Evolutionary conservation across 2,113 vertebrate species (phyloP).

Genomic region (Saguinus midas): DNA sequence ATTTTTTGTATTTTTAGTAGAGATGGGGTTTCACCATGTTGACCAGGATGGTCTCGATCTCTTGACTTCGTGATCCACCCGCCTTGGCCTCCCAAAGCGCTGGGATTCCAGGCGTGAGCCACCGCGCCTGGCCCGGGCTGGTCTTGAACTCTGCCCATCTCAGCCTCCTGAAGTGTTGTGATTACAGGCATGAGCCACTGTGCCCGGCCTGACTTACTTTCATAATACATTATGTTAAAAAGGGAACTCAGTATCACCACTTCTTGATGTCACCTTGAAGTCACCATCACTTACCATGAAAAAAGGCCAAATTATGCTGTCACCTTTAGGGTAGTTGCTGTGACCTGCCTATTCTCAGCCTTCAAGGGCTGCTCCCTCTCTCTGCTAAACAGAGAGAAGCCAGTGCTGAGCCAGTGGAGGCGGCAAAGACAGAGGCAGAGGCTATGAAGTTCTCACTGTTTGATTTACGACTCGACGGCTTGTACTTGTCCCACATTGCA

Average conservation of each 20-base stretch:
- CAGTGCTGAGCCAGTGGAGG: background rate
- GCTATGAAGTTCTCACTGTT: background rate
- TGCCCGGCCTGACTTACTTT: background rate
- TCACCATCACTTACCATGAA: rapidly evolving
- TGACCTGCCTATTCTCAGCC: rapidly evolving
- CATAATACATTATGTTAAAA: background rate
- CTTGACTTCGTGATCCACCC: too few species aligned
- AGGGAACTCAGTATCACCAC: background rate
- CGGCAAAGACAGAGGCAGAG: rapidly evolving
- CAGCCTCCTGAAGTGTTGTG: too few species aligned
- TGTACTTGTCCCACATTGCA: background rate
- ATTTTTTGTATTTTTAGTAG: too few species aligned
- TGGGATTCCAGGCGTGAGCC: too few species aligned
- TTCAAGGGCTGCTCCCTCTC: background rate
- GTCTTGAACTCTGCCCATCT: too few species aligned
- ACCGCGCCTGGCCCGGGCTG: too few species aligned
- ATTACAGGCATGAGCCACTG: too few species aligned
- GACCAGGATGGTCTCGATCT: too few species aligned
- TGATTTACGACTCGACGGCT: background rate
- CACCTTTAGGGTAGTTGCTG: rapidly evolving
- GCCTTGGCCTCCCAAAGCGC: too few species aligned
- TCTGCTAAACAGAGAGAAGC: background rate
- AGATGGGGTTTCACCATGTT: too few species aligned
- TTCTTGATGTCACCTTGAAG: background rate
- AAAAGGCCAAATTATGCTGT: rapidly evolving